Percentiles rank a stretch among this genome's conserved stretches.
Evolutionary conservation across 2,797 vertebrate genomes (phyloP).

Genomic region (Scarus forsteni): DNA sequence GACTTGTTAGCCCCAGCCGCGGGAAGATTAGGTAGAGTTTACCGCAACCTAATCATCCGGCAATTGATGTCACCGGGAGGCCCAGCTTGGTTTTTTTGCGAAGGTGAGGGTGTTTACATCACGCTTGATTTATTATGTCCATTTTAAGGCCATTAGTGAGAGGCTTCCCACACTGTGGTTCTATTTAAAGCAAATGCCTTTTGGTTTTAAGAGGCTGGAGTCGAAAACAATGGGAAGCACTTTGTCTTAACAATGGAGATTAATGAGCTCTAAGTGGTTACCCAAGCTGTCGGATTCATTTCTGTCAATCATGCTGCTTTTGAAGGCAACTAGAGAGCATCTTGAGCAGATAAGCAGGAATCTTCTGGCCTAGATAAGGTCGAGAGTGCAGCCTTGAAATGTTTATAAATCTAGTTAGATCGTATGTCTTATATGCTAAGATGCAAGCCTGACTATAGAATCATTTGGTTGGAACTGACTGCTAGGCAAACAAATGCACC

Average conservation of each 20-base stretch:
- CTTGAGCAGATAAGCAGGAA: neutral
- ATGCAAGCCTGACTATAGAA: no score
- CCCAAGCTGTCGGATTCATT: slow-evolving; percentile 1
- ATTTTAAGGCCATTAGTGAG: slow-evolving; percentile 47
- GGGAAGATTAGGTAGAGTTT: slow-evolving; percentile 53
- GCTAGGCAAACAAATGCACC: no score
- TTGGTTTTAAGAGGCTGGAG: slow-evolving; percentile 23
- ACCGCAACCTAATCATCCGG: slow-evolving; percentile 48
- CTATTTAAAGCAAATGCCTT: slow-evolving; percentile 46
- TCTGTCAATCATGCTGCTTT: slow-evolving; percentile 3
- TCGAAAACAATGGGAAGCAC: slow-evolving; percentile 18
- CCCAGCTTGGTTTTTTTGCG: slow-evolving; percentile 25
- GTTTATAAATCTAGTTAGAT: no score
- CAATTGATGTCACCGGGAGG: slow-evolving; percentile 46
- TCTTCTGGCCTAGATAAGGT: neutral
- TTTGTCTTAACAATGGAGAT: slow-evolving; percentile 29
- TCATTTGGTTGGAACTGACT: no score
- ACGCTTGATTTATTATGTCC: slow-evolving; percentile 58
- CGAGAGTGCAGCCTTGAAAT: no score
- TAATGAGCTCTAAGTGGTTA: slow-evolving; percentile 12
- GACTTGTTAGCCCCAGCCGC: slow-evolving; percentile 29
- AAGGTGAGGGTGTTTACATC: slow-evolving; percentile 44
- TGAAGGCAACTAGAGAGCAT: neutral
- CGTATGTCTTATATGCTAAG: no score
- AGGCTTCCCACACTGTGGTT: slow-evolving; percentile 32